These are phyloP conservation scores for Vipera latastei DNA, from an alignment of 2,797 vertebrate species.

Conservation along the genomic window DNA sequence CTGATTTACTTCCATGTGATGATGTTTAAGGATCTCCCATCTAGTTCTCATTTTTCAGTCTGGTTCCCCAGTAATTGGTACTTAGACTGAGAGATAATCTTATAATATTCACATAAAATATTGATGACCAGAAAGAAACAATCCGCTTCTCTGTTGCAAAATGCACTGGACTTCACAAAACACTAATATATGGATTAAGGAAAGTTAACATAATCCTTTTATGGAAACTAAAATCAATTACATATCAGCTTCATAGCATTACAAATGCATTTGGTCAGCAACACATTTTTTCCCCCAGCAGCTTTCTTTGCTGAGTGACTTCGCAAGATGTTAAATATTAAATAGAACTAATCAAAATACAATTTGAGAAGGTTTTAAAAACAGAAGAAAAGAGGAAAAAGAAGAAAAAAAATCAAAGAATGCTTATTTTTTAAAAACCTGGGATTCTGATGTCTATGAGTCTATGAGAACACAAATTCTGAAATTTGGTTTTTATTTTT, in stretches of 20 bases:
- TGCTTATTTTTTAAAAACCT: constrained; percentile 39
- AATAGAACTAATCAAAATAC: constrained; percentile 81
- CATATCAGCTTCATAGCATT: constrained; percentile 77
- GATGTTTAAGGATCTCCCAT: constrained; percentile 42
- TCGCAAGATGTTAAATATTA: constrained; percentile 82
- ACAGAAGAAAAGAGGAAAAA: constrained; percentile 33
- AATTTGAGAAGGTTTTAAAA: constrained; percentile 50
- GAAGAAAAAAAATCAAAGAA: constrained; percentile 77
- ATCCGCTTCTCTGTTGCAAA: constrained; percentile 67
- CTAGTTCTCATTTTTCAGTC: constrained; percentile 57
- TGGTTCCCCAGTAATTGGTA: constrained; percentile 44
- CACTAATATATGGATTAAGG: constrained; percentile 77
- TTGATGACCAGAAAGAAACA: constrained; percentile 74
- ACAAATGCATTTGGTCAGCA: constrained; percentile 80
- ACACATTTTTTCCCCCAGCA: constrained; percentile 65
- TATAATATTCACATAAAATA: constrained; percentile 75
- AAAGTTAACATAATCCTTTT: constrained; percentile 81
- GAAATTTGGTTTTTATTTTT: constrained; percentile 65
- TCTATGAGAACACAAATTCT: constrained; percentile 53
- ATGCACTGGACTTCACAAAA: constrained; percentile 71
- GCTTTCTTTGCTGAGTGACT: constrained; percentile 73
- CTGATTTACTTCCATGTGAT: constrained; percentile 10
- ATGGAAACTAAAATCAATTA: constrained; percentile 80
- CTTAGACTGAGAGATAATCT: constrained; percentile 71
- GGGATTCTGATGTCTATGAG: constrained; percentile 65